Evolutionary conservation across 2,888 invertebrate species (phyloP), one percentile per base, ranked within the genome.

Genomic region (Leptopterna dolabrata): DNA sequence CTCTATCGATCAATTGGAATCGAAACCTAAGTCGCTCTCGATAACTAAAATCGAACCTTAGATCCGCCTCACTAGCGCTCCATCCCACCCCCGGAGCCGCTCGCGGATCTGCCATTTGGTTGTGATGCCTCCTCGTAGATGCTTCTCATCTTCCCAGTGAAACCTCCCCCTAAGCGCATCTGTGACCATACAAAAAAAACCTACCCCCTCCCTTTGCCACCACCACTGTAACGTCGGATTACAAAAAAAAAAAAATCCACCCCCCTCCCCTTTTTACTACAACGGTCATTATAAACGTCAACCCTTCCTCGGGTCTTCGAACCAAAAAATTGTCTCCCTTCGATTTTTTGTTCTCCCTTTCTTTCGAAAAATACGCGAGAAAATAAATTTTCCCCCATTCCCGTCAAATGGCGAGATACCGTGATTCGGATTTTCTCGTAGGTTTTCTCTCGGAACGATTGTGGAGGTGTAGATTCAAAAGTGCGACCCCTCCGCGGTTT

Each of bases 11-110:
- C 4, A 7, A 4, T 36, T 36, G 36, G 2, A 36, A 36, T 36
- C 36, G 7, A 36, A 36, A 36, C 4, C 7, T n/a, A n/a, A 36
- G 36, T 36, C 63, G 0, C 24, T 63, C n/a, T 76, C 73, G 73
- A 30, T 76, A 29, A 0, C 1, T 29, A 9, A 1, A 19, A 30
- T 41, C 41, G 36, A 14, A n/a, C 16, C 43, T 63, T 6, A 6
- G 24, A 16, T 63, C 73, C 73, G 73, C 73, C 73, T 76, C 73
- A 76, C 73, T 76, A 76, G 73, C 73, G 73, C 73, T 76, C 73
- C 73, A 14, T 19, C 19, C 63, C 63, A 3, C 24, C 73, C 19
- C 73, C 36, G 16, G 36, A 76, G 36, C 36, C 16, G 13, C 19
- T 41, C n/a, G 36, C 73, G 73, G 73, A 41, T 29, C n/a, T 76